Conservation (phyloP, 2,113 vertebrate species). For the Choloepus hoffmanni region DNA sequence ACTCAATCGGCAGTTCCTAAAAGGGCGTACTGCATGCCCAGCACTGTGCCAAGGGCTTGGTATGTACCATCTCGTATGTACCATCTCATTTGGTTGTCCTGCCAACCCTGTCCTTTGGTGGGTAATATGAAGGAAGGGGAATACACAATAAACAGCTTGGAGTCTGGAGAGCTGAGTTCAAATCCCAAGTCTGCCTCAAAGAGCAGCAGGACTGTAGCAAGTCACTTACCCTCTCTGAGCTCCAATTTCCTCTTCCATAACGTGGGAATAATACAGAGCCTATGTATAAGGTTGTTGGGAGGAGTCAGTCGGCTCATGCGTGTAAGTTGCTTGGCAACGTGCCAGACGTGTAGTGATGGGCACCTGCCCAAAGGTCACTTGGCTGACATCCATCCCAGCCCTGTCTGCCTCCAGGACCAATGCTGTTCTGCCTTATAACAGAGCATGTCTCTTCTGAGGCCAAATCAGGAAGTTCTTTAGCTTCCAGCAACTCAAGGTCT, state of each 20-base stretch:
- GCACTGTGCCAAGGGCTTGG: background rate
- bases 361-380: background rate
- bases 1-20: background rate
- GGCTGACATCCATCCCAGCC: background rate
- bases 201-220: background rate
- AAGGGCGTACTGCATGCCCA: accelerated
- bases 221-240: background rate
- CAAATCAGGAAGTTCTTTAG: background rate
- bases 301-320: background rate
- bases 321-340: background rate
- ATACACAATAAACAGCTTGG: background rate
- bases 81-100: background rate
- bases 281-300: background rate
- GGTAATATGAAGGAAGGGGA: background rate
- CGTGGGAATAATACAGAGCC: background rate
- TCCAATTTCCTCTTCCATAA: background rate
- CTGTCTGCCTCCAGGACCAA: background rate
- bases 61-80: too few species aligned
- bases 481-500: background rate
- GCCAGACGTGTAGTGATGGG: background rate
- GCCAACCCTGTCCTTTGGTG: background rate
- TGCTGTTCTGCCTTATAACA: background rate
- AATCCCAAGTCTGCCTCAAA: background rate
- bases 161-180: background rate
- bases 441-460: background rate